Conservation (phyloP, 2,113 vertebrate genomes). For the Sinocyclocheilus maitianheensis region DNA sequence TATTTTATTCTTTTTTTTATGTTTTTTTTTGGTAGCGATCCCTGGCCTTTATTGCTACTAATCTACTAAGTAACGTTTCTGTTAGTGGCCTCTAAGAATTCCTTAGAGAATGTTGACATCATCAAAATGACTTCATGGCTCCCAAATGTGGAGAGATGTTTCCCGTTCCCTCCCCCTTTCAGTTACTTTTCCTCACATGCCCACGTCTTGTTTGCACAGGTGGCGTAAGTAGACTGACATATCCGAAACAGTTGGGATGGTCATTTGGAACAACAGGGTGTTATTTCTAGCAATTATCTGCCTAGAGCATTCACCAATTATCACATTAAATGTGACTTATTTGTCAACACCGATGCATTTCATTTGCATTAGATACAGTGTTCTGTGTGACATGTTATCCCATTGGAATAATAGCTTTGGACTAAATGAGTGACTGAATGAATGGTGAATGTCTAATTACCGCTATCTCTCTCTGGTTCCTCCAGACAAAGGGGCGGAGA, state of each 20-base stretch:
- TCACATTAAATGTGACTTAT: slow-evolving; percentile 4
- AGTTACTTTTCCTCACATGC: slow-evolving; percentile 9
- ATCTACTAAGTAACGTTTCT: background rate
- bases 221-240: slow-evolving; percentile 71
- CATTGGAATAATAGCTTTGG: background rate
- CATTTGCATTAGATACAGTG: background rate
- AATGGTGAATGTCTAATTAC: slow-evolving; percentile 4
- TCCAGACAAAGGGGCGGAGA: slow-evolving; percentile 78
- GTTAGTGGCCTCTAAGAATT: background rate
- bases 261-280: slow-evolving; percentile 58
- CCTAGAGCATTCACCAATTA: slow-evolving; percentile 40
- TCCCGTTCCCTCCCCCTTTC: slow-evolving; percentile 27
- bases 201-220: slow-evolving; percentile 73
- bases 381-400: background rate
- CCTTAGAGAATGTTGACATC: background rate
- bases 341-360: background rate
- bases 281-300: slow-evolving; percentile 69
- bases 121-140: slow-evolving; percentile 10
- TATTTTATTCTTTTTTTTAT: no score
- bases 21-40: no score
- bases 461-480: slow-evolving; percentile 37
- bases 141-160: slow-evolving; percentile 23
- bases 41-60: background rate
- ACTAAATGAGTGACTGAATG: background rate
- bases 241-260: slow-evolving; percentile 56